Evolutionary conservation across 2,888 invertebrate genomes (phyloP), one percentile per base, ranked within the genome.

Genomic region (Liposcelis brunnea): DNA sequence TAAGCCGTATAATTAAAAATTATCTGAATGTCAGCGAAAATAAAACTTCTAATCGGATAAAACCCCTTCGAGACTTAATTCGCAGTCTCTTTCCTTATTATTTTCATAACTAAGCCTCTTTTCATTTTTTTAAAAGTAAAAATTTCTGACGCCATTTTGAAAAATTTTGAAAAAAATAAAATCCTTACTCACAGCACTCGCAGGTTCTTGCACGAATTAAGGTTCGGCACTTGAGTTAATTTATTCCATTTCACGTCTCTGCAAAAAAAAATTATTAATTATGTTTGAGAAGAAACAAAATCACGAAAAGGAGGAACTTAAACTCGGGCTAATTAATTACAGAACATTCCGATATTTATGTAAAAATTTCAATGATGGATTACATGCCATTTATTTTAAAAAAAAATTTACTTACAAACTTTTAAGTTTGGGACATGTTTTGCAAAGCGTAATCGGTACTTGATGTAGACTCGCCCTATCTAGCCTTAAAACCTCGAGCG

Each of bases 221-320:
- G 70, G 54, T 80, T 75, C 40, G 93, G 91, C 56, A 93, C 68
- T 48, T 64, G 65, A 46, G 70, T 70, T 55, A 94, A 67, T 55
- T 71, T 71, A 68, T 93, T 94, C 35, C 82, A 84, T 64, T 89
- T 85, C 56, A 87, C 68, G 63, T 87, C 85, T 58, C 89, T 89
- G 69, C 37, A 68, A 69, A 52, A 57, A 52, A 51, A 51, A 51
- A 51, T 48, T 5, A 18, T 15, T 38, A 15, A 44, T 16, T 21
- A 7, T n/a, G 16, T 42, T 21, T 4, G n/a, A 18, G 14, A 31
- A 18, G 31, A 18, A 37, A 31, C 2, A 40, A 16, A 31, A 42
- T 18, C 32, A 12, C 12, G 7, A 31, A 31, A 43, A 26, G 16
- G 14, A 33, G 26, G 12, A 26, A 31, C 18, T 43, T 40, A 26